A percentile compares a stretch with the other conserved stretches of the same genome.
These are phyloP conservation scores for Onthophagus sagittarius DNA, from an alignment of 2,888 invertebrate species.

Conservation along the genomic window DNA sequence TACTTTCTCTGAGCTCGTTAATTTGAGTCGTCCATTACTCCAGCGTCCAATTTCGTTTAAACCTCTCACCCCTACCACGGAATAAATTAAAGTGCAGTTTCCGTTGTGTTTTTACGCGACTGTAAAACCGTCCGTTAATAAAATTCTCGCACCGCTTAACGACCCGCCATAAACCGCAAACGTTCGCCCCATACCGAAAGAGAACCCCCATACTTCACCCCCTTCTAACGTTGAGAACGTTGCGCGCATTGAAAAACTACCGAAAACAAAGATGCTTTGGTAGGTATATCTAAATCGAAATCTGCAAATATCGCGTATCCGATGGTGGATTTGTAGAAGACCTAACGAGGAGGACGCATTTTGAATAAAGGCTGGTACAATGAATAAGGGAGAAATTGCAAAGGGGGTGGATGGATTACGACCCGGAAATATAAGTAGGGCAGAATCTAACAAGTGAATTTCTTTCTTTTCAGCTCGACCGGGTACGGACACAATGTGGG, in stretches of 20 bases:
- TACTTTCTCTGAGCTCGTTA: neutral
- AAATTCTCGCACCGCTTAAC: neutral
- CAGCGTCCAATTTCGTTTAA: neutral
- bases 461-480: slow-evolving; percentile 10
- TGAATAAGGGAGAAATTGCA: neutral
- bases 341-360: neutral
- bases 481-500: neutral
- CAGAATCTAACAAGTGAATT: slow-evolving; percentile 11
- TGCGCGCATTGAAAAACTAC: neutral
- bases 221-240: neutral
- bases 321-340: neutral
- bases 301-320: neutral
- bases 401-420: slow-evolving; percentile 8
- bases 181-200: neutral
- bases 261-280: neutral
- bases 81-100: neutral
- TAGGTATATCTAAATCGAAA: neutral
- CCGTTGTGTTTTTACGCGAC: neutral
- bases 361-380: neutral
- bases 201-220: neutral
- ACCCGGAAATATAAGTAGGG: slow-evolving; percentile 13
- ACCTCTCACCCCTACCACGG: neutral
- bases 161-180: neutral
- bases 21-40: neutral
- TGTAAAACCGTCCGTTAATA: neutral